Evolutionary conservation across 2,113 vertebrate genomes (phyloP), one percentile per base, ranked within the genome.

Genomic region (Austrofundulus limnaeus): DNA sequence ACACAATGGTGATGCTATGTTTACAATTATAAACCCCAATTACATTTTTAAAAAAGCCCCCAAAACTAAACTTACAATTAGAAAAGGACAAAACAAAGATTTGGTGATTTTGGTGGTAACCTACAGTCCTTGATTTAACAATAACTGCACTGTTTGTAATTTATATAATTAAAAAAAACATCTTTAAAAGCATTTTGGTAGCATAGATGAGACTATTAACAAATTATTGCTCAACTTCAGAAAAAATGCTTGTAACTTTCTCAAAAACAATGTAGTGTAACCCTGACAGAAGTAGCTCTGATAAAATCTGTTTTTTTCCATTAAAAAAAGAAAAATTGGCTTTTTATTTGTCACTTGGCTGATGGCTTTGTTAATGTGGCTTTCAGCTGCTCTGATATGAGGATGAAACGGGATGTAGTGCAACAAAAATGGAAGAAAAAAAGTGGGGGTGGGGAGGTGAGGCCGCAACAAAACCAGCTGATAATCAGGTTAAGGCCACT

Each of bases 361-460:
- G 73, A 91, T 87, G 89, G 85, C 85, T 90, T 86, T 51, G 59
- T 84, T 73, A 71, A 85, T 68, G 76, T 82, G 78, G 83, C 74
- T 78, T 72, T 82, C 64, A 80, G 78, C 70, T 82, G 61, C 57
- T 70, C 49, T 41, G 51, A 66, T 19, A 61, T 65, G 66, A 59
- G 51, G 37, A 68, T 74, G 49, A 77, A 49, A 72, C 49, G 63
- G 51, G 52, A 61, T 66, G 72, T 67, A 77, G 71, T 74, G 56
- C 66, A 81, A 66, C 56, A 78, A 34, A 42, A 53, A 38, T 15
- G 23, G 19, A 34, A 28, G 3, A 28, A 28, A 7, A 28, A 34
- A 34, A 34, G 8, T 5, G 31, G 31, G 31, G 5, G 31, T 5
- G 42, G 47, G 56, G 15, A 11, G 49, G 56, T 48, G 76, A 41